Conservation (phyloP, 1,140 invertebrate genomes). For the Metaphire vulgaris region DNA sequence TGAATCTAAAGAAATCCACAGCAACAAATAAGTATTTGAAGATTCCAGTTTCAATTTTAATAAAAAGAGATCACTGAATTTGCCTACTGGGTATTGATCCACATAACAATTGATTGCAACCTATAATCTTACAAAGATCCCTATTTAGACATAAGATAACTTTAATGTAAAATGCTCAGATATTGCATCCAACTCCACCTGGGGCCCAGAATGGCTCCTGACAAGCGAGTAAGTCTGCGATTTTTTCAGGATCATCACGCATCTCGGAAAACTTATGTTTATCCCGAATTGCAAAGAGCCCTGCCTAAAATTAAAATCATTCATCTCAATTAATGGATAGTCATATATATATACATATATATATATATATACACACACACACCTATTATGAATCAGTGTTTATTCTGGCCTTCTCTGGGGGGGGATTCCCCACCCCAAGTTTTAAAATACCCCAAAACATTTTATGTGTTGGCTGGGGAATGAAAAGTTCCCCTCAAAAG, state of each 20-base stretch:
- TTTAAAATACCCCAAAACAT: too few species aligned
- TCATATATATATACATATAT: neutral
- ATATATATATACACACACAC: neutral
- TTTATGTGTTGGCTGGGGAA: too few species aligned
- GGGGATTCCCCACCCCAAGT: too few species aligned
- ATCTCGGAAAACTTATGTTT: conserved; percentile 11
- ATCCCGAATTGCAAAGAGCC: conserved; percentile 11
- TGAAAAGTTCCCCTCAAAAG: too few species aligned
- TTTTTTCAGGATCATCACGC: conserved; percentile 29
- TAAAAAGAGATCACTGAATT: neutral
- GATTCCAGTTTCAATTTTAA: neutral
- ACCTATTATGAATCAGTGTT: neutral
- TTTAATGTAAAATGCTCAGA: too few species aligned
- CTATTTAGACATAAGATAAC: too few species aligned
- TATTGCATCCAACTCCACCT: too few species aligned
- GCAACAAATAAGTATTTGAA: neutral
- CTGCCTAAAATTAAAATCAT: conserved; percentile 18
- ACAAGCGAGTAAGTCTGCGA: conserved; percentile 34
- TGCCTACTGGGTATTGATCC: neutral
- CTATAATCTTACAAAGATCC: too few species aligned
- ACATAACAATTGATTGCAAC: too few species aligned
- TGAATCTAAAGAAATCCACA: neutral
- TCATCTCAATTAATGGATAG: neutral
- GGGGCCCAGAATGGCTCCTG: conserved; percentile 41
- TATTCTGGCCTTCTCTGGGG: neutral